Conservation (phyloP, 2,797 vertebrate species). For the Peromyscus attwateri region DNA sequence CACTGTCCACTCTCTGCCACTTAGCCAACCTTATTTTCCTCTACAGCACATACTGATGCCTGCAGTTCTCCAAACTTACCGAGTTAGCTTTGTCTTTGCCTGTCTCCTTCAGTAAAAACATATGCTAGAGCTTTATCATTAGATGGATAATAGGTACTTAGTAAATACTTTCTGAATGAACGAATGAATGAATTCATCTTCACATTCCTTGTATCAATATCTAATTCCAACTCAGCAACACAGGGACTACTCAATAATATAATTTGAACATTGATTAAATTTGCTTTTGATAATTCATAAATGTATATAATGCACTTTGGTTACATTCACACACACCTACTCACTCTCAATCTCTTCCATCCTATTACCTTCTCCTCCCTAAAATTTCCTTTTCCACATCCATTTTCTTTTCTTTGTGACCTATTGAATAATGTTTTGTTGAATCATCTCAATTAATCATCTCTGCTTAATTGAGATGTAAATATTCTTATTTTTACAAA, state of each 20-base stretch:
- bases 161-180: constrained; percentile 44
- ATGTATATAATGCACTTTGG: neutral
- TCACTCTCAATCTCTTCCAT: neutral
- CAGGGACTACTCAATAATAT: neutral
- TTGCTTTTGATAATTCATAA: neutral
- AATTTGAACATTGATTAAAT: neutral
- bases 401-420: neutral
- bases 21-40: neutral
- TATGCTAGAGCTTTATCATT: neutral
- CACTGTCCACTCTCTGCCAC: neutral
- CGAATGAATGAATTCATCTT: constrained; percentile 8
- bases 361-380: neutral
- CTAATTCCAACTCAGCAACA: neutral
- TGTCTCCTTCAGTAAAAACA: neutral
- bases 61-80: neutral
- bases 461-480: constrained; percentile 19
- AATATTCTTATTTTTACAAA: constrained; percentile 51
- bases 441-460: constrained; percentile 46
- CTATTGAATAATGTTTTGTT: neutral
- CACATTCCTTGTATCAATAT: neutral
- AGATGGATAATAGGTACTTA: neutral
- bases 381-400: neutral
- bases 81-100: neutral
- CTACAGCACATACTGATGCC: neutral
- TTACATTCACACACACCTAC: too few species aligned